These are phyloP conservation scores for Calonectris borealis DNA, from an alignment of 2,113 vertebrate species.

Conservation along the genomic window DNA sequence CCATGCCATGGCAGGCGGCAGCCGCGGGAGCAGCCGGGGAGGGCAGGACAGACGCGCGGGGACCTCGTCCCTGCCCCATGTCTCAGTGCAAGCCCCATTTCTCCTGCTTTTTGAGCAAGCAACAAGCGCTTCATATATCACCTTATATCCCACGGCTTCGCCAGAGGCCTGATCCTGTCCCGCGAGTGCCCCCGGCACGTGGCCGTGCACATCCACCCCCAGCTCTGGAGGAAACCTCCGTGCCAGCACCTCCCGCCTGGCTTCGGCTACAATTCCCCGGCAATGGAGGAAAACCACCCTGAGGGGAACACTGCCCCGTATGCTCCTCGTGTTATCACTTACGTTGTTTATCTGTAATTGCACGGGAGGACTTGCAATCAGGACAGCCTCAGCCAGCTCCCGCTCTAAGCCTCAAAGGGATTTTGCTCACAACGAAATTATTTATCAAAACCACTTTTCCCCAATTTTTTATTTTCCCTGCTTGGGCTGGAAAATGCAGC, in stretches of 20 bases:
- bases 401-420: background rate
- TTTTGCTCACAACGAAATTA: conserved; percentile 14
- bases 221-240: background rate
- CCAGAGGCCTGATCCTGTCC: background rate
- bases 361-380: conserved; percentile 43
- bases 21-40: background rate
- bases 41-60: rapidly evolving
- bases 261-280: background rate
- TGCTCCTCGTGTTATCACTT: conserved; percentile 1
- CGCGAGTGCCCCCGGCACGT: rapidly evolving
- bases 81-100: background rate
- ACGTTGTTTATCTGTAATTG: conserved; percentile 54
- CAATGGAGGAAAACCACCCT: background rate
- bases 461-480: background rate
- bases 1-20: rapidly evolving
- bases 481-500: background rate
- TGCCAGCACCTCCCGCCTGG: background rate
- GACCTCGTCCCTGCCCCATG: rapidly evolving
- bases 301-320: background rate
- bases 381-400: conserved; percentile 51
- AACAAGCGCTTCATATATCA: background rate
- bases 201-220: rapidly evolving
- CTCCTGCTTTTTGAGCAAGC: background rate
- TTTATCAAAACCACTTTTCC: conserved; percentile 4
- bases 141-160: rapidly evolving